phyloP scores from a whole-genome alignment of 2,113 vertebrate genomes.

The Thymallus thymallus region DNA sequence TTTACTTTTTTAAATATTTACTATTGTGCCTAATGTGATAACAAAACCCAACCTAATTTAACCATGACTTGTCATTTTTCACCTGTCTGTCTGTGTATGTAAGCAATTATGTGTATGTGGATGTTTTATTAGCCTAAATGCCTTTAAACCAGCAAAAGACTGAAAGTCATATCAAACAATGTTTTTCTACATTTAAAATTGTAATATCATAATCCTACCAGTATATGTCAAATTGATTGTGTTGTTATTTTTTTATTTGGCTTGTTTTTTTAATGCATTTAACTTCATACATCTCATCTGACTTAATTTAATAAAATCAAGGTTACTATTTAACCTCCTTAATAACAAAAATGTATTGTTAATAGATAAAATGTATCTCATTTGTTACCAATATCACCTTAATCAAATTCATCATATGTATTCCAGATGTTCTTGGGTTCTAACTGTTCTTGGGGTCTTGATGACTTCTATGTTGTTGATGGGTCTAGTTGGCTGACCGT shows the following conservation, averaged over 20 bases:
- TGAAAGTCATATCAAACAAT: background rate
- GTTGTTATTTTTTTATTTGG: background rate
- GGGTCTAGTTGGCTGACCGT: too few relatives aligned
- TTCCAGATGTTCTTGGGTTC: too few relatives aligned
- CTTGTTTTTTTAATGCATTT: background rate
- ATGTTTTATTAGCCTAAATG: background rate
- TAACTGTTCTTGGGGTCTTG: too few relatives aligned
- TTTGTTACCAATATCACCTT: too few relatives aligned
- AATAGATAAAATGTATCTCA: too few relatives aligned
- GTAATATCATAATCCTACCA: background rate
- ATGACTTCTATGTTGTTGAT: too few relatives aligned
- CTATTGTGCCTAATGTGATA: background rate
- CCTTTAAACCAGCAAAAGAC: background rate
- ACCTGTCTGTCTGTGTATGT: background rate
- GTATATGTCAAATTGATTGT: background rate
- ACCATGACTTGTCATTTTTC: background rate
- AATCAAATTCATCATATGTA: too few relatives aligned
- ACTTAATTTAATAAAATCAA: background rate
- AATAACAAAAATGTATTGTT: too few relatives aligned
- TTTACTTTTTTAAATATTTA: too few relatives aligned
- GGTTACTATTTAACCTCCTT: too few relatives aligned
- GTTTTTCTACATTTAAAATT: background rate
- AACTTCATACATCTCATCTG: background rate
- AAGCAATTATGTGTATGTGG: background rate
- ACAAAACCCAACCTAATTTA: background rate